Percentiles rank a stretch among this genome's conserved stretches.
Evolutionary conservation across 2,797 vertebrate genomes (phyloP).

Genomic region (Pseudochirops corinnae): DNA sequence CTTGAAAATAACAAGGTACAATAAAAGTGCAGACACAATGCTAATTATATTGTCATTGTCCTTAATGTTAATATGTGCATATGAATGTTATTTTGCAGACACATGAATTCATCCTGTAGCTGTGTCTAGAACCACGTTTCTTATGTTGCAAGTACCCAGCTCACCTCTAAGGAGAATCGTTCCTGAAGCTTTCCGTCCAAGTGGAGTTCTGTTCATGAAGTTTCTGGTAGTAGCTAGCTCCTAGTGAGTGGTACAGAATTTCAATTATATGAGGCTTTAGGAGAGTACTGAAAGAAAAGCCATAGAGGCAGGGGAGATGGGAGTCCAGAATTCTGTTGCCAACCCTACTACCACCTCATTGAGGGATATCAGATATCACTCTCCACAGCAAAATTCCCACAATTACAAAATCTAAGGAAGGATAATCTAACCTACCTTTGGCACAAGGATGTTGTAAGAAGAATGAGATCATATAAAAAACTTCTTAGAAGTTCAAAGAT

Average conservation of each 20-base stretch:
- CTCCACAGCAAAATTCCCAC: not conserved
- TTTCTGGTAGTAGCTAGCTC: constrained; percentile 63
- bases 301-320: not conserved
- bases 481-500: not conserved
- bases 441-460: not conserved
- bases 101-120: constrained; percentile 40
- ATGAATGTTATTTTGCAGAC: constrained; percentile 52
- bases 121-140: constrained; percentile 49
- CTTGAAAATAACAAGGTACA: constrained; percentile 67
- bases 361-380: not conserved
- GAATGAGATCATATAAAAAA: not conserved
- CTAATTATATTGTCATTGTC: constrained; percentile 65
- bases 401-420: not conserved
- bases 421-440: not conserved
- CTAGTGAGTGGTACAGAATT: not conserved
- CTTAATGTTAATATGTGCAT: constrained; percentile 46
- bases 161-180: constrained; percentile 39
- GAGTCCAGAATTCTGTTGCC: not conserved
- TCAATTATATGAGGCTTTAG: constrained; percentile 3
- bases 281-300: not conserved
- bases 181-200: constrained; percentile 46
- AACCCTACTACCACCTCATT: not conserved
- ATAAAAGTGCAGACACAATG: constrained; percentile 37
- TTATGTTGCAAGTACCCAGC: constrained; percentile 32
- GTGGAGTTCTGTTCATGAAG: constrained; percentile 29